Conservation (phyloP, 2,113 vertebrate species). For the Delphinapterus leucas region DNA sequence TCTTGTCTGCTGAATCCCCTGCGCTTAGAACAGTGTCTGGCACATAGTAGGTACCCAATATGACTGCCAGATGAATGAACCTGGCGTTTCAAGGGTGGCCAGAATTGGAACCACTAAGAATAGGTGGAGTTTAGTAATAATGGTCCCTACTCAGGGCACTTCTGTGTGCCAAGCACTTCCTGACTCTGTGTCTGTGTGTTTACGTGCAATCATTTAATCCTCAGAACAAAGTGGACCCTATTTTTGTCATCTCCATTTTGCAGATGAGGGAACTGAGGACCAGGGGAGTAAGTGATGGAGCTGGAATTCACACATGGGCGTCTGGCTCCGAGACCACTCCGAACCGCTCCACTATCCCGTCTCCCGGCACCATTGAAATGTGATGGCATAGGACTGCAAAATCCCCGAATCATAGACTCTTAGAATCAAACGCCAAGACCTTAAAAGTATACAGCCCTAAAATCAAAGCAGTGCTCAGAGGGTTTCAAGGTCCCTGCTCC, state of each 20-base stretch:
- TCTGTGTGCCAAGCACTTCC: neutral
- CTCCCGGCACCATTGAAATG: neutral
- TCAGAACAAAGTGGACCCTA: accelerated
- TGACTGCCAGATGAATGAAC: neutral
- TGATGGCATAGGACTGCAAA: neutral
- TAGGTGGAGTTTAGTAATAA: no score
- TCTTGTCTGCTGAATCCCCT: neutral
- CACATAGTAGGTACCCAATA: neutral
- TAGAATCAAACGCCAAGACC: neutral
- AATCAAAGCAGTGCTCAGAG: neutral
- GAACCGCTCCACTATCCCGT: neutral
- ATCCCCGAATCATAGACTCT: neutral
- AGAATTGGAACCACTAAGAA: neutral
- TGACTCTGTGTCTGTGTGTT: neutral
- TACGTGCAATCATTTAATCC: accelerated
- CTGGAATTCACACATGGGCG: neutral
- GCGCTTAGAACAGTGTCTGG: neutral
- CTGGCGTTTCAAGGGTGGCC: neutral
- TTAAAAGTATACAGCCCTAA: no score
- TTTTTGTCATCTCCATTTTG: neutral
- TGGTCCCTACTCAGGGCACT: accelerated
- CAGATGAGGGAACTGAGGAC: neutral
- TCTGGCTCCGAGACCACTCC: neutral
- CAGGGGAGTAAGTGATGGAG: accelerated
- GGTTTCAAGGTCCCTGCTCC: neutral